phyloP scores from a whole-genome alignment of 2,113 vertebrate species.

The Brachypodius melanocephalos region DNA sequence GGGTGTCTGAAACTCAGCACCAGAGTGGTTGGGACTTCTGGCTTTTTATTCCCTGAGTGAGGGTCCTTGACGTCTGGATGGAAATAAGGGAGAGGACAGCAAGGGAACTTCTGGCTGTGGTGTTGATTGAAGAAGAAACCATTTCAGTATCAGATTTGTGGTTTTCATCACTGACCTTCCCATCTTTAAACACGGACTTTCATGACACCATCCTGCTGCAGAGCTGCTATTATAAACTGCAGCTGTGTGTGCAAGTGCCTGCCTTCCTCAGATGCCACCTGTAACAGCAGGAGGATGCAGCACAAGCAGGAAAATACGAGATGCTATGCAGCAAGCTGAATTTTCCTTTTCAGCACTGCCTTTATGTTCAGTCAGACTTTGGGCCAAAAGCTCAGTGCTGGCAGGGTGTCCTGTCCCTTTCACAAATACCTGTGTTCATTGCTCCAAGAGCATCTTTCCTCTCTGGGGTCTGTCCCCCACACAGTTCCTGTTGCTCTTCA shows the following conservation, averaged over 20 bases:
- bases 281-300: background rate
- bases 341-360: background rate
- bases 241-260: accelerated
- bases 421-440: background rate
- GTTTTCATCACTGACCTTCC: background rate
- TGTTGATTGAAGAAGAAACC: background rate
- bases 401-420: background rate
- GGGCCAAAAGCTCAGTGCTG: background rate
- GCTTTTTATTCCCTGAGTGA: background rate
- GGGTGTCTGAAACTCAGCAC: background rate
- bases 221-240: background rate
- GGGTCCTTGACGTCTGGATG: accelerated
- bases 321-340: background rate
- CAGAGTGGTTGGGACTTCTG: background rate
- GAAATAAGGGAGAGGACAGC: background rate
- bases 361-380: background rate
- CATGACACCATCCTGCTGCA: background rate
- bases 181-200: background rate
- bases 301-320: background rate
- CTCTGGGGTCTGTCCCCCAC: too few species aligned
- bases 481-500: background rate
- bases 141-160: background rate
- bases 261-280: background rate
- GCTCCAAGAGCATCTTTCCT: background rate
- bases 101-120: background rate